phyloP scores from a whole-genome alignment of 2,797 vertebrate genomes.

The Anniella stebbinsi region DNA sequence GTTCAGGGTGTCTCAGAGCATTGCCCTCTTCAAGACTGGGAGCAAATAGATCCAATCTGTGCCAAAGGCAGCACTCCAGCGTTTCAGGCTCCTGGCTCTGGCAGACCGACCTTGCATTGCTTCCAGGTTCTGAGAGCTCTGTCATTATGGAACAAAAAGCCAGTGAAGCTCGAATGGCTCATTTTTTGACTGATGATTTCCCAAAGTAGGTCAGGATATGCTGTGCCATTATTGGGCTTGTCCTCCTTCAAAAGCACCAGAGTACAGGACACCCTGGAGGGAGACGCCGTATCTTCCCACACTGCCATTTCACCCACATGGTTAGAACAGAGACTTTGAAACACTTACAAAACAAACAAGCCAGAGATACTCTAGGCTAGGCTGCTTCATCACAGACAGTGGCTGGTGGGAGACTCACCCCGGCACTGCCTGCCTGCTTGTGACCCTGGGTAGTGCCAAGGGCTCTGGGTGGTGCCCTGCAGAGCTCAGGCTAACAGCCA shows the following conservation, averaged over 20 bases:
- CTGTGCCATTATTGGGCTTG: conserved; percentile 45
- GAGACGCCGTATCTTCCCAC: neutral
- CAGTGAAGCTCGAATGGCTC: conserved; percentile 33
- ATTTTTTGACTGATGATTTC: conserved; percentile 38
- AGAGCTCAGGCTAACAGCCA: neutral
- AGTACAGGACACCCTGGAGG: conserved; percentile 1
- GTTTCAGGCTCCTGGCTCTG: neutral
- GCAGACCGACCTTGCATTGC: neutral
- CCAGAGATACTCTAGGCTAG: neutral
- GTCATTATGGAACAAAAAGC: neutral
- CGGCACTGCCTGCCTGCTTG: neutral
- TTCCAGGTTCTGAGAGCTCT: conserved; percentile 18
- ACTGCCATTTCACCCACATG: neutral
- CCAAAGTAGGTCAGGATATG: conserved; percentile 63
- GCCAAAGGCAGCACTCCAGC: neutral
- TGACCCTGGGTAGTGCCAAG: neutral
- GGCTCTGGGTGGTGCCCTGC: neutral
- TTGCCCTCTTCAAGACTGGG: neutral
- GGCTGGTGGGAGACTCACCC: neutral
- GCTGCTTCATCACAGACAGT: neutral
- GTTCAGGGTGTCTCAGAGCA: neutral
- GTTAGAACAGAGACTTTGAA: neutral
- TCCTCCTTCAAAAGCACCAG: conserved; percentile 38
- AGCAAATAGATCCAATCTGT: neutral
- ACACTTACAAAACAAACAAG: neutral